Evolutionary conservation across 2,113 vertebrate species (phyloP).

Genomic region (Cottus gobio): DNA sequence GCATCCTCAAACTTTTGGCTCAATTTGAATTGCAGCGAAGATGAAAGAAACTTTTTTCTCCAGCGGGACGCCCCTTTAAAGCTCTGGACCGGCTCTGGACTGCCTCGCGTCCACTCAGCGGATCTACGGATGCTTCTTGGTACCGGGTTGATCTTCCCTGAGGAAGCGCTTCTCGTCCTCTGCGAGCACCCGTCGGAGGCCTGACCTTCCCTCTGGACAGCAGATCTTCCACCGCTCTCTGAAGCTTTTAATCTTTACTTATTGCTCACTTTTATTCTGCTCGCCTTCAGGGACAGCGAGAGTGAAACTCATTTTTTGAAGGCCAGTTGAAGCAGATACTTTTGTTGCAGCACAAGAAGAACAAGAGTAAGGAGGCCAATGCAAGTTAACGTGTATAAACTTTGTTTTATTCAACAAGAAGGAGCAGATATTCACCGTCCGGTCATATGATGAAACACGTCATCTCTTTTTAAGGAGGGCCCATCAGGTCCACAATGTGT

Average conservation of each 20-base stretch:
- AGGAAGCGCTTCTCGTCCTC: conserved; percentile 4
- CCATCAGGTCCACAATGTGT: background rate
- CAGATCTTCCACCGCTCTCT: background rate
- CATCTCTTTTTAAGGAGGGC: background rate
- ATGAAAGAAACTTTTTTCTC: too few species aligned
- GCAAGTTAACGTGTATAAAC: background rate
- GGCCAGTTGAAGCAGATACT: background rate
- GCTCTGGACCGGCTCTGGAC: background rate
- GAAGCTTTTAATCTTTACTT: too few species aligned
- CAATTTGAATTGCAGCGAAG: too few species aligned
- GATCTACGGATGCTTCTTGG: background rate
- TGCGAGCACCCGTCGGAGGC: too few species aligned
- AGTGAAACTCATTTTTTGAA: background rate
- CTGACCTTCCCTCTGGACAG: background rate
- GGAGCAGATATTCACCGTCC: background rate
- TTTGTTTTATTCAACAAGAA: background rate
- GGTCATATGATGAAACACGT: conserved; percentile 13
- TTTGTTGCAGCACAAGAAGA: background rate
- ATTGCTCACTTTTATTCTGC: background rate
- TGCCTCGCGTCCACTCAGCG: background rate
- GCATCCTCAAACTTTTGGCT: background rate
- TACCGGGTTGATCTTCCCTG: background rate
- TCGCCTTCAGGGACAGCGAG: background rate
- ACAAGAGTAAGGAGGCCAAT: background rate
- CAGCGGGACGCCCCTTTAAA: background rate